Percentiles rank a stretch among this genome's conserved stretches.
Conservation (phyloP, 92 coral and sea anemone genomes). For the Zoanthus sociatus region DNA sequence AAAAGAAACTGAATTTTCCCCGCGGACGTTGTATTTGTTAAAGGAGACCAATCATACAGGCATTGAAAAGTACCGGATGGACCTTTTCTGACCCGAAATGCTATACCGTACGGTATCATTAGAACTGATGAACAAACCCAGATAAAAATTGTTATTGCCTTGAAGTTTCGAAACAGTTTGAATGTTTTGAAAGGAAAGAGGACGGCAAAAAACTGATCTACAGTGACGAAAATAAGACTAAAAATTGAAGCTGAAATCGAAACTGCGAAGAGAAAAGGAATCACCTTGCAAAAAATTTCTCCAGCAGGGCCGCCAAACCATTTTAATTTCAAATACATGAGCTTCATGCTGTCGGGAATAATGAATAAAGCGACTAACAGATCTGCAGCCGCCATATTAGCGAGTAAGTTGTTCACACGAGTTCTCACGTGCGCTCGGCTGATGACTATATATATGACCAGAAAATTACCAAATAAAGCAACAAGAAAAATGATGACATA, state of each 20-base stretch:
- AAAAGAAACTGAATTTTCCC: slow-evolving; percentile 46
- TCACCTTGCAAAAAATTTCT: slow-evolving; percentile 55
- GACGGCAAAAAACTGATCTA: slow-evolving; percentile 76
- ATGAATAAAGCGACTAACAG: slow-evolving; percentile 53
- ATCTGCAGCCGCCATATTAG: slow-evolving; percentile 76
- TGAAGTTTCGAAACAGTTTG: slow-evolving; percentile 52
- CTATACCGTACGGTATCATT: slow-evolving; percentile 55
- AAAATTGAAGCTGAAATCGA: slow-evolving; percentile 75
- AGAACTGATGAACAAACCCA: slow-evolving; percentile 58
- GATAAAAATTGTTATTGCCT: slow-evolving; percentile 55
- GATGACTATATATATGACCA: slow-evolving; percentile 73
- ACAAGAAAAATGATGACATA: slow-evolving; percentile 59
- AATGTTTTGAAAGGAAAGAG: slow-evolving; percentile 61
- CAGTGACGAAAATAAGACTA: slow-evolving; percentile 57
- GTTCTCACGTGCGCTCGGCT: slow-evolving; percentile 50
- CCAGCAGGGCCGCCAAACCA: slow-evolving; percentile 75
- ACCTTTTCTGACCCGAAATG: slow-evolving; percentile 33
- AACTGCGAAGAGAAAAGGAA: slow-evolving; percentile 45
- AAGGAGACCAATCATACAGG: background rate
- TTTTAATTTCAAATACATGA: slow-evolving; percentile 20
- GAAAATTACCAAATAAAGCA: slow-evolving; percentile 72
- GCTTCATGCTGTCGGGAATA: slow-evolving; percentile 54
- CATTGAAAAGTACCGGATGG: background rate
- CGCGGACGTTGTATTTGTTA: slow-evolving; percentile 13
- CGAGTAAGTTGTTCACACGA: slow-evolving; percentile 62